A percentile compares a stretch with the other conserved stretches of the same genome.
Conservation (phyloP, 2,113 vertebrate species). For the Oriolus oriolus region DNA sequence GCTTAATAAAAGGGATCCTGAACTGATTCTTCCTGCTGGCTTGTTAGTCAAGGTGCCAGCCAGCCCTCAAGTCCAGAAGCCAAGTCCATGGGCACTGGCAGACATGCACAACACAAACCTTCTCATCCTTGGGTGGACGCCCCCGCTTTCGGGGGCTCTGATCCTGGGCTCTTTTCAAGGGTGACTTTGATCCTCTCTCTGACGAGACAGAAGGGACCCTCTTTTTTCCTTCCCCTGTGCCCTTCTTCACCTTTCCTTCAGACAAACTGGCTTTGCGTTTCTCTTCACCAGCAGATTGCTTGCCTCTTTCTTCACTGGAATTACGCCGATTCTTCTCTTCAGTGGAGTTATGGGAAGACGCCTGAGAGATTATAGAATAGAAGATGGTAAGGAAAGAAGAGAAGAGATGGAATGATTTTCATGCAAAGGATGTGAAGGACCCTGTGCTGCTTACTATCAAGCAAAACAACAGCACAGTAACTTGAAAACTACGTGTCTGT, state of each 20-base stretch:
- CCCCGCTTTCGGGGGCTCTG: constrained; percentile 90
- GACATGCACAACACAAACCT: constrained; percentile 81
- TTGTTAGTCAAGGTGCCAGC: background rate
- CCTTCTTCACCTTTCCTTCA: constrained; percentile 77
- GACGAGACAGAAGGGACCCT: constrained; percentile 74
- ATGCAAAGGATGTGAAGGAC: constrained; percentile 46
- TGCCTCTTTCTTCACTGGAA: constrained; percentile 86
- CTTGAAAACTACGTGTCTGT: background rate
- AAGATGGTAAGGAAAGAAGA: constrained; percentile 57
- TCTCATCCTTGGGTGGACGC: constrained; percentile 89
- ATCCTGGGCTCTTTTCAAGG: constrained; percentile 83
- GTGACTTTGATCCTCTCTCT: constrained; percentile 76
- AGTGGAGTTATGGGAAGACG: constrained; percentile 75
- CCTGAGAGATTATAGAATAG: constrained; percentile 76
- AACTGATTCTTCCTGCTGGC: background rate
- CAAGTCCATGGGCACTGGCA: constrained; percentile 32
- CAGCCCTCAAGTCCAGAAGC: constrained; percentile 28
- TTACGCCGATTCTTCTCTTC: constrained; percentile 79
- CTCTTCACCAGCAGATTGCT: constrained; percentile 74
- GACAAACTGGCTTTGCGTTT: constrained; percentile 82
- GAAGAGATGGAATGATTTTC: constrained; percentile 30
- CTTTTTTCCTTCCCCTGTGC: constrained; percentile 77
- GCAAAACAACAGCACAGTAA: background rate
- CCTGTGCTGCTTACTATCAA: background rate
- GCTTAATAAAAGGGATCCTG: background rate